Conservation (phyloP, 2,113 vertebrate species). For the Cichladusa arquata region DNA sequence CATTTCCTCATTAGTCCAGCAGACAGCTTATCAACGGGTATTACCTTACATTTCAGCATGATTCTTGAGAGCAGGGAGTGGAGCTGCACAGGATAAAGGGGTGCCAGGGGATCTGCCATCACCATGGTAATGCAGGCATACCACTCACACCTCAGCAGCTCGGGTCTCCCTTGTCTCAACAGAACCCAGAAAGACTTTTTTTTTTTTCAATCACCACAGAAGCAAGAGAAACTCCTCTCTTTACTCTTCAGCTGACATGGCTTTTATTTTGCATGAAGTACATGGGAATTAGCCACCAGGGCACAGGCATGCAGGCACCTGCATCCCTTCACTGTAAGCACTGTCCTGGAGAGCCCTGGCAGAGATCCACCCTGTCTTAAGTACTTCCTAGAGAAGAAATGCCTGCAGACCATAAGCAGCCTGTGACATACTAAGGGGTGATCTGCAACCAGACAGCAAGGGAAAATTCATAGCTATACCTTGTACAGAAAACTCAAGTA, state of each 20-base stretch:
- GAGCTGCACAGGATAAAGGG: not conserved
- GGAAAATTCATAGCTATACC: not conserved
- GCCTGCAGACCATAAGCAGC: not conserved
- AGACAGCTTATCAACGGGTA: not conserved
- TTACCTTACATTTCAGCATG: not conserved
- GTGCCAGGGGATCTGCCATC: not conserved
- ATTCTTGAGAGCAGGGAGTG: not conserved
- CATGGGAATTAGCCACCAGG: not conserved
- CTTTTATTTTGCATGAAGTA: not conserved
- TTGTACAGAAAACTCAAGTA: not conserved
- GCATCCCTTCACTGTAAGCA: fast-evolving
- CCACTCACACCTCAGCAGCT: not conserved
- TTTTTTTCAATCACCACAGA: not conserved
- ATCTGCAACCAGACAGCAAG: not conserved
- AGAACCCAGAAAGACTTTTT: not conserved
- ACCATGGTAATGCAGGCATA: not conserved
- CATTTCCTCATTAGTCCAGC: not conserved
- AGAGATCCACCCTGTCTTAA: not conserved
- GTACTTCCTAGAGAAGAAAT: not conserved
- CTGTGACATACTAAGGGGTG: not conserved
- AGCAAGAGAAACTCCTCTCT: not conserved
- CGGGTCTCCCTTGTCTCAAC: not conserved
- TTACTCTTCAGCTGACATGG: not conserved
- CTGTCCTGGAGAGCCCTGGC: not conserved
- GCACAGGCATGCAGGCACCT: not conserved